Evolutionary conservation across 1,140 invertebrate genomes (phyloP), one percentile per base, ranked within the genome.

Genomic region (Pogonomyrmex barbatus): DNA sequence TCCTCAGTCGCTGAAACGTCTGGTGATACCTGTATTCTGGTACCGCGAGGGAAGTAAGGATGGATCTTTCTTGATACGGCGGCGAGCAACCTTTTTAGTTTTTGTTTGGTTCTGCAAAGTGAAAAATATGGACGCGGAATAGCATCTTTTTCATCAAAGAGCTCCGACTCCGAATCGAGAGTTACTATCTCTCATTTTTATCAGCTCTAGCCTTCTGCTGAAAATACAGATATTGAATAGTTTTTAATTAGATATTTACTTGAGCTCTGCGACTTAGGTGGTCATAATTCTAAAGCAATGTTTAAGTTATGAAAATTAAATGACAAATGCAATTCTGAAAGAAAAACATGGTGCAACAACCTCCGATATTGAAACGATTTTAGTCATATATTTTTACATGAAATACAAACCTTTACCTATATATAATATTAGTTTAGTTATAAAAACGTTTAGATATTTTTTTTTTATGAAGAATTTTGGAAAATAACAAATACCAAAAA

Each of bases 1-100:
- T 24, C 68, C 42, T 82, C 79, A 60, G 75, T 75, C 79, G 79
- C 12, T 39, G 33, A 75, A 75, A 50, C 39, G 30, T 71, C 42
- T 54, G 10, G 52, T 24, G 79, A 83, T 83, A 83, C 33, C 45
- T 70, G 56, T 8, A 73, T 60, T 73, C 30, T 62, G 68, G 56
- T 82, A 47, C 36, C 45, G n/a, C 54, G 30, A 65, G 12, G 0
- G 9, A 56, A 10, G 9, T 14, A 63, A 24, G 0, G 33, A 36
- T 6, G 30, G 39, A 75, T 60, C 2, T 62, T 83, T 62, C 42
- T 47, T 67, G 52, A 58, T 71, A 73, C 17, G 5, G 0, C 24
- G 17, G 9, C 9, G 24, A 14, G 14, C 4, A 17, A 36, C 12
- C 5, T 50, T 71, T 71, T 39, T 56, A 42, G 9, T 24, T 70